phyloP scores from a whole-genome alignment of 2,113 vertebrate genomes.

The Scalopus aquaticus region DNA sequence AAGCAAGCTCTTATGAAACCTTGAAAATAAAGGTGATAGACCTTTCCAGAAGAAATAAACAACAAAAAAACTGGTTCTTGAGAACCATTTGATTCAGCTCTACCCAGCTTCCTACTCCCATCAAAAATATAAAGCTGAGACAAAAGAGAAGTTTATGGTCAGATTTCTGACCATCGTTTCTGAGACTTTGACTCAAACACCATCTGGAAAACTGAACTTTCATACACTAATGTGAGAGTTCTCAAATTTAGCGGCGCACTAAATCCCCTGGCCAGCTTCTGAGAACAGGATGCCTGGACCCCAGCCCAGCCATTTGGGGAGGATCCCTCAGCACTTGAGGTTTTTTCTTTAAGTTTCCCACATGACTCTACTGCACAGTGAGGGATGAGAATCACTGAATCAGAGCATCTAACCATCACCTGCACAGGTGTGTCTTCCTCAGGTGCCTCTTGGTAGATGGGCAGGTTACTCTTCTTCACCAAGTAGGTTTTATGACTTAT shows the following conservation, averaged over 20 bases:
- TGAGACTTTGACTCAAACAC: neutral
- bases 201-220: neutral
- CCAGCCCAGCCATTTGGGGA: neutral
- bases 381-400: neutral
- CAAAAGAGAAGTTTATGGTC: neutral
- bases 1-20: neutral
- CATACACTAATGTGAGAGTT: accelerated
- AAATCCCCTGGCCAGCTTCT: neutral
- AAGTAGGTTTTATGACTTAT: conserved; percentile 84
- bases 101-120: neutral
- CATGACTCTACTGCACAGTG: accelerated
- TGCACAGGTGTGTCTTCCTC: conserved; percentile 75
- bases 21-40: neutral
- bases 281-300: neutral
- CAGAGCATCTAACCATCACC: conserved; percentile 55
- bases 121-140: neutral
- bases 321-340: no score
- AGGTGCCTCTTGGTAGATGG: neutral
- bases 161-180: neutral
- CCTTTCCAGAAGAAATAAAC: neutral
- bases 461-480: conserved; percentile 80
- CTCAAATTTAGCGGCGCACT: no score
- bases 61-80: neutral
- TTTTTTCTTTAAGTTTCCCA: neutral
- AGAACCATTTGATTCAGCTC: neutral